Base-by-base conservation (phyloP, 2,888 invertebrate genomes). In the Adelognathus sp. region DNA sequence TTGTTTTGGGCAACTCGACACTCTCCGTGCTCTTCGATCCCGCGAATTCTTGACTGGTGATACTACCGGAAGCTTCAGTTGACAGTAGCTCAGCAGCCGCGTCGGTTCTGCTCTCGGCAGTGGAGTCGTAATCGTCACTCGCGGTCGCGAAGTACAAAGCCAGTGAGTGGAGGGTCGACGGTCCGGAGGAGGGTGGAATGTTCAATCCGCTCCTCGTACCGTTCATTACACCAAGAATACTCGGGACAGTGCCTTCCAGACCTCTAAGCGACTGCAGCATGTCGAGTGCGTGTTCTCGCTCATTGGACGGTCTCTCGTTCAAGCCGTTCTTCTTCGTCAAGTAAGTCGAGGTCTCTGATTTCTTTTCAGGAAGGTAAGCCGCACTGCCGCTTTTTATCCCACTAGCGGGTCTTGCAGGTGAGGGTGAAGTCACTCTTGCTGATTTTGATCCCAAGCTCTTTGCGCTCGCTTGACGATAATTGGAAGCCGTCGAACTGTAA, bases 101-200 rank as follows among this genome's bases (percentile, higher is more conserved):
- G 44, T 89, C 87, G 2, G 86, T 87, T 1, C 90, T 86, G 3
- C 92, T 89, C 33, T 93, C 90, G 4, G 84, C 83, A 1, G 86
- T 86, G 2, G 86, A 87, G 33, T 88, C 87, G n/a, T 88, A 88
- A 64, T 89, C 91, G 83, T 95, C 95, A 78, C 94, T 92, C 82
- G 95, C 94, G 6, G 95, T 95, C 1, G 96, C 96, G 87, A 96
- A 97, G 87, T 97, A 97, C 81, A 96, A 94, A 0, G 97, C 96
- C 52, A 97, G 89, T 0, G 96, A 95, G 83, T 96, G 96, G 9
- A 96, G 92, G 0, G 96, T 95, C 87, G 96, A 95, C 0, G 96
- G 96, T 0, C 96, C 96, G 0, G 95, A 94, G 0, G 96, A 96
- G 14, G 95, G 94, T 1, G 96, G 95, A 6, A 95, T 94, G 4